Base-by-base conservation (phyloP, 2,888 invertebrate species). In the Shargacucullia verbasci region DNA sequence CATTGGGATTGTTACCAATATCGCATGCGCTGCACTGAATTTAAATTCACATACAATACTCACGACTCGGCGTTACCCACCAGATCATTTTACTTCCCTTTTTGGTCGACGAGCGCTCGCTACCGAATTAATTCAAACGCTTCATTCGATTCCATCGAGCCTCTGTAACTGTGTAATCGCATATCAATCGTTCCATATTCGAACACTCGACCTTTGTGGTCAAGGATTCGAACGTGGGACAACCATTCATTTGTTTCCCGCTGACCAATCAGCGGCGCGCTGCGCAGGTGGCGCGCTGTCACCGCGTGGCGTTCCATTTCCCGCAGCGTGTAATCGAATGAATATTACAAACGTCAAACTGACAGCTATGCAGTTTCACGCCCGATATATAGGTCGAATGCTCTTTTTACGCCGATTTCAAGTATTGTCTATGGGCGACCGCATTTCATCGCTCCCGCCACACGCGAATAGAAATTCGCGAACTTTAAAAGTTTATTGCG, bases 341-440 rank as follows among this genome's bases (percentile, higher is more conserved):
- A 92, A 92, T 92, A 92, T 92, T 92, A 92, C 92, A 90, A 90
- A 88, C 83, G 89, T 89, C 90, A 90, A 79, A 77, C 59, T 86
- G 91, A 87, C 89, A 89, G 86, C 85, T 83, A 82, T 85, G 89
- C 85, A 87, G 86, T 87, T 86, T 84, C 85, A 83, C 80, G 78
- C 81, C 73, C 83, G 81, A 78, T 83, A 86, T 87, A 84, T 89
- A 80, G 90, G 87, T 87, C 90, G 86, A 83, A 86, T 82, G 87
- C 82, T 83, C 89, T 91, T 90, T 92, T 90, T 80, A 81, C 77
- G 83, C 78, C 82, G 80, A 85, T 86, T 86, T 85, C 80, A 84
- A 83, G 81, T 78, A 83, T 84, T 81, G 82, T 82, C 80, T 79
- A 83, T 75, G 79, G 78, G 40, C 75, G 78, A 78, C 75, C 66